Evolutionary conservation across 2,797 vertebrate genomes (phyloP), one percentile per base, ranked within the genome.

Genomic region (Gymnocypris eckloni): DNA sequence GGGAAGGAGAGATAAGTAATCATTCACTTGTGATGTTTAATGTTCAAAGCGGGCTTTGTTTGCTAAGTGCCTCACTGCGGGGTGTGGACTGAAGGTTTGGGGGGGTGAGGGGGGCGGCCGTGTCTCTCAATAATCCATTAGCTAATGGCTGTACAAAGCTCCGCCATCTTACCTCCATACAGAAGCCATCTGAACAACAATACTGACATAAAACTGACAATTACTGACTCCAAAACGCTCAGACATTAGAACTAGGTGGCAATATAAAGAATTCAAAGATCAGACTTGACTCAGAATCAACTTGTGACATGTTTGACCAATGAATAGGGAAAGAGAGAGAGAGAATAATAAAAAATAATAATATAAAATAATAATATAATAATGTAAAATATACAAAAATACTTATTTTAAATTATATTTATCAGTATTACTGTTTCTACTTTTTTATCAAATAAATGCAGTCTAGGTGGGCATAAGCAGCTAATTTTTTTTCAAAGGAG

Each of bases 61-160:
- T 90, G 93, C 93, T 96, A 94, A 96, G 95, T 94, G 94, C 85
- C 92, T 87, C 85, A 87, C 90, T 87, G 93, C 91, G 64, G 93
- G 92, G 93, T 95, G 93, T 88, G 86, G 82, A 75, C 75, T 82
- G 95, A 93, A 69, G 80, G 52, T 82, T 59, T 76, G 94, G 94
- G 93, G 93, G 93, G 69, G 89, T 89, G 92, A 92, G 92, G 89
- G 93, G 94, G 92, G 84, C 84, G 76, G 93, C 92, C 92, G 92
- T 85, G 92, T 86, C 93, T 95, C 94, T 95, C 93, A 90, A 93
- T 93, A 95, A 95, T 93, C 94, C 95, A 95, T 96, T 95, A 95
- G 96, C 94, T 96, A 95, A 96, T 96, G 94, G 94, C 92, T 90
- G 91, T 90, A 88, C 93, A 90, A 93, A 89, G 90, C 92, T 89